phyloP scores from a whole-genome alignment of 1,140 invertebrate genomes.

The Drosophila willistoni region DNA sequence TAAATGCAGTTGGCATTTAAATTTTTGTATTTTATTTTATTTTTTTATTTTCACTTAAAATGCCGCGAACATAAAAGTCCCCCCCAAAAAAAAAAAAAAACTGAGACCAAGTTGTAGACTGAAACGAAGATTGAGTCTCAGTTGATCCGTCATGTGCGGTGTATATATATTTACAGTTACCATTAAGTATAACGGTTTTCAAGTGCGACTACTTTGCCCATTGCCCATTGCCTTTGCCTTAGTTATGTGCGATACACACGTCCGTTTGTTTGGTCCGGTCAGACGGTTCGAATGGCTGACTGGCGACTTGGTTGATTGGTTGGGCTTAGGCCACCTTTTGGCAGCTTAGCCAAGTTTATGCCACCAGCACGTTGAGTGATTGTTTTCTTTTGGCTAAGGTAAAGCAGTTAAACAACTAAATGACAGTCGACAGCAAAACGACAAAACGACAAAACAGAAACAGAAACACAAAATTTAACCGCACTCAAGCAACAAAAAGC shows the following conservation, averaged over 20 bases:
- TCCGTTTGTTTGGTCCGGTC: conserved; percentile 31
- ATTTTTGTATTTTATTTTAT: not conserved
- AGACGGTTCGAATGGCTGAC: not conserved
- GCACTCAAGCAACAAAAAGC: conserved; percentile 27
- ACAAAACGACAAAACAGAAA: conserved; percentile 33
- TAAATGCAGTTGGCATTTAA: conserved; percentile 21
- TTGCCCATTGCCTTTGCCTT: not conserved
- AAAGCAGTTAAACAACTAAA: conserved; percentile 53
- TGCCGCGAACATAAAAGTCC: not conserved
- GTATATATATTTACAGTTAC: conserved; percentile 35
- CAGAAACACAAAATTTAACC: conserved; percentile 4
- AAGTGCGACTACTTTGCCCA: conserved; percentile 36
- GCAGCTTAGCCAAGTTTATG: conserved; percentile 54
- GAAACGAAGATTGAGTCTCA: not conserved
- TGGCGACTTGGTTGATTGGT: not conserved
- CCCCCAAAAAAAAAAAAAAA: not conserved
- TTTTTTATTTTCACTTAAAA: conserved; percentile 1
- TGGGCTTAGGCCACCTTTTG: conserved; percentile 54
- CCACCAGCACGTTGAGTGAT: conserved; percentile 37
- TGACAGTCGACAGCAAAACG: conserved; percentile 8
- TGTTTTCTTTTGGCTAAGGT: conserved; percentile 39
- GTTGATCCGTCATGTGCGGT: conserved; percentile 2
- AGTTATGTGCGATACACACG: conserved; percentile 20
- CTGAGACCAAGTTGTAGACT: too few relatives aligned
- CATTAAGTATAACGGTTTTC: conserved; percentile 58